Evolutionary conservation across 2,888 invertebrate genomes (phyloP), one percentile per base, ranked within the genome.

Genomic region (Himalopsyche kuldschensis): DNA sequence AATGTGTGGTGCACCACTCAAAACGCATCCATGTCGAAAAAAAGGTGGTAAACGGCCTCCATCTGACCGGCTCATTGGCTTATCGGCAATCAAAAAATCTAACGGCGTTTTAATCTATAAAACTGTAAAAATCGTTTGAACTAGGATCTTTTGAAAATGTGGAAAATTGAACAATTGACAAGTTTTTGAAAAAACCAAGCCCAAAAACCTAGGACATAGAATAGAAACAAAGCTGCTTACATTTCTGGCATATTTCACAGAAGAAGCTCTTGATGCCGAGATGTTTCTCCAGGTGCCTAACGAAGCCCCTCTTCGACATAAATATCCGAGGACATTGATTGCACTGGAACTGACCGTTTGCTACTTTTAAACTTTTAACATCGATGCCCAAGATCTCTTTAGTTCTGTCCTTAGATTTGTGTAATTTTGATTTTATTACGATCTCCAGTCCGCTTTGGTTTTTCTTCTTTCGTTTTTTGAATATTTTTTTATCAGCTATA

Each of bases 241-340:
- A 84, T 84, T 85, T 85, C 47, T 85, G 78, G 76, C 85, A 85
- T 46, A 85, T 84, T 8, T 84, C 82, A 79, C 85, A 85, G 75
- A 82, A 84, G 46, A 82, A 85, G 63, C 82, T 82, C 48, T 85
- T 85, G 46, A 85, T 85, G 30, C 85, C 85, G 10, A 84, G 76
- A 55, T 85, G 85, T 30, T 55, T 78, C 47, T 85, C 84, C 24
- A 85, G 69, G 46, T 85, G 85, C 30, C 82, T 55, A 41, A 85
- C 69, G 31, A 85, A 85, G 0, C 78, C 47, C 46, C 85, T 27
- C 76, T 75, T 82, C 32, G 35, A 47, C 6, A n/a, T 47, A 20
- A 85, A 31, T 41, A 35, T 47, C 5, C 80, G 41, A 15, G 84
- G 79, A 47, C 85, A 85, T 76, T 84, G 84, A 79, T 85, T 77